Percentiles rank a stretch among this genome's conserved stretches.
These are phyloP conservation scores for Lasioglossum morio DNA, from an alignment of 2,888 invertebrate genomes.

Conservation along the genomic window DNA sequence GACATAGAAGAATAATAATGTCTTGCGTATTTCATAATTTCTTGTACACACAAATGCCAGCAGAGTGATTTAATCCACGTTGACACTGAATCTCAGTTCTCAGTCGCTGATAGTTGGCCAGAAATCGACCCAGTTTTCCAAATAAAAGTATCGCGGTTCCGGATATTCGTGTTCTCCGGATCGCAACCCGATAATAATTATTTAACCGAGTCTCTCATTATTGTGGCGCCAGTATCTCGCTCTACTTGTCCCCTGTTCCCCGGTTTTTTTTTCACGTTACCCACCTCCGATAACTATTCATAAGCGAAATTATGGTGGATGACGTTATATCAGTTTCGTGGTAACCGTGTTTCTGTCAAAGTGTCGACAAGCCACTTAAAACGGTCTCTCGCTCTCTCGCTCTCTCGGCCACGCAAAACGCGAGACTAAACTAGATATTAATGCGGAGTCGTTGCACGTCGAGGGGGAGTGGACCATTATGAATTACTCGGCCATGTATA, in stretches of 20 bases:
- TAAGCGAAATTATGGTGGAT: constrained; percentile 62
- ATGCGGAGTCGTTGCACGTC: constrained; percentile 69
- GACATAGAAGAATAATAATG: not conserved
- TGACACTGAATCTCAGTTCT: not conserved
- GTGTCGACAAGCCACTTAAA: constrained; percentile 71
- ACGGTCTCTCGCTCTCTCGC: constrained; percentile 19
- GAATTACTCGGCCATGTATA: constrained; percentile 72
- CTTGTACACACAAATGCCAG: not conserved
- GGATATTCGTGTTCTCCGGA: not conserved
- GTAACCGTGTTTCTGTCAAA: constrained; percentile 71
- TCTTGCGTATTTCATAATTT: not conserved
- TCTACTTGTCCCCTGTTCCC: too few relatives aligned
- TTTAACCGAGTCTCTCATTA: constrained; percentile 30
- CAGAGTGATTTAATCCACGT: not conserved
- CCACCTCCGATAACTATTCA: constrained; percentile 65
- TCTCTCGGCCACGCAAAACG: constrained; percentile 42
- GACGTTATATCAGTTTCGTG: constrained; percentile 69
- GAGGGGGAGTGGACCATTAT: constrained; percentile 72
- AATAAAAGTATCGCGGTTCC: not conserved
- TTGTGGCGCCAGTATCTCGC: constrained; percentile 3
- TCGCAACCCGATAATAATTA: not conserved
- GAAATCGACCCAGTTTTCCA: not conserved
- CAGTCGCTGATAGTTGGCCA: not conserved
- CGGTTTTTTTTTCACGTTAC: not conserved
- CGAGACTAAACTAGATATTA: constrained; percentile 74